Conservation (phyloP, 2,888 invertebrate genomes). For the Dasypolia templi region DNA sequence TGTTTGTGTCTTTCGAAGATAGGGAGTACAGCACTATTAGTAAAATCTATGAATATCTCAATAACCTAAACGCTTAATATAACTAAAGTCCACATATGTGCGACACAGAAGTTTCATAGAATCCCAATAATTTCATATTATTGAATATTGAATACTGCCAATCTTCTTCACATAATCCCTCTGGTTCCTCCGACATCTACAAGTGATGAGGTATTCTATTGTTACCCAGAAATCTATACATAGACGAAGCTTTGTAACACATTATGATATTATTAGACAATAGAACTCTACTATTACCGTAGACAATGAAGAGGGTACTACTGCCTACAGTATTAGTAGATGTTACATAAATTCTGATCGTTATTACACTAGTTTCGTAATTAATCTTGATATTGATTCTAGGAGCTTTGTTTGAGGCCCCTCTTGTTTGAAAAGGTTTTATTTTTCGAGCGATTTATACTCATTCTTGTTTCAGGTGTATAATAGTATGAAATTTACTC, state of each 20-base stretch:
- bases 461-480: not conserved
- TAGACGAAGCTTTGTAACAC: constrained; percentile 18
- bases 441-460: not conserved
- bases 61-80: not conserved
- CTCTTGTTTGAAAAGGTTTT: not conserved
- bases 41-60: not conserved
- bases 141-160: constrained; percentile 22
- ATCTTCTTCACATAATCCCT: constrained; percentile 33
- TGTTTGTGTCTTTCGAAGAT: not conserved
- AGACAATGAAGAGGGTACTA: constrained; percentile 41
- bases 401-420: not conserved
- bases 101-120: not conserved
- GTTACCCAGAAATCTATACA: constrained; percentile 26
- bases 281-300: constrained; percentile 20
- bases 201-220: constrained; percentile 44
- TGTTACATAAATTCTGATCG: constrained; percentile 15
- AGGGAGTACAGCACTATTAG: not conserved
- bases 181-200: constrained; percentile 3
- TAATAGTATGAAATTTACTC: not conserved
- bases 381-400: constrained; percentile 32
- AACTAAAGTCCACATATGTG: not conserved
- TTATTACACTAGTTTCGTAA: constrained; percentile 36
- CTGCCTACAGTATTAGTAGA: constrained; percentile 10
- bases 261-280: constrained; percentile 52
- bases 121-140: constrained; percentile 7